phyloP scores from a whole-genome alignment of 2,797 vertebrate genomes.

The Brachyalestes nurse region DNA sequence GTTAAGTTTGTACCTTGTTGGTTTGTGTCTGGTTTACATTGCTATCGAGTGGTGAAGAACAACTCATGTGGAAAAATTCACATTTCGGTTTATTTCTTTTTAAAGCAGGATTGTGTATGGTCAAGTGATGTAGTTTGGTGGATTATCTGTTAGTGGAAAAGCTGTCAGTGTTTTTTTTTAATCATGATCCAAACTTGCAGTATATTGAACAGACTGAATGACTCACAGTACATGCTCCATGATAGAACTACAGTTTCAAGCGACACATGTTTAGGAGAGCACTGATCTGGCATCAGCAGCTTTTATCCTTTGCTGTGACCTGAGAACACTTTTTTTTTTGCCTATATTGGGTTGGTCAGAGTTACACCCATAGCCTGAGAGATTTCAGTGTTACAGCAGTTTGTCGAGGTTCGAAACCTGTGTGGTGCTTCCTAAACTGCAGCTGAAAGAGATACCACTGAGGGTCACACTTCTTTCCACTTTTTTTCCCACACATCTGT shows the following conservation, averaged over 20 bases:
- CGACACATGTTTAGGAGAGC: constrained; percentile 28
- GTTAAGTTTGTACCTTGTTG: constrained; percentile 32
- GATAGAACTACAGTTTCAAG: constrained; percentile 4
- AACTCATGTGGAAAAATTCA: constrained; percentile 20
- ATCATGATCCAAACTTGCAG: neutral
- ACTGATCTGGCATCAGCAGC: constrained; percentile 54
- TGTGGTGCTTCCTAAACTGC: neutral
- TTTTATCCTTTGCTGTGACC: constrained; percentile 11
- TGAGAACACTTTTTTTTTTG: neutral
- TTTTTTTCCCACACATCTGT: neutral
- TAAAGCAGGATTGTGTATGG: neutral
- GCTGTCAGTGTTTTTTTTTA: neutral
- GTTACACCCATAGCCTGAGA: constrained; percentile 5
- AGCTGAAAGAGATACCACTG: constrained; percentile 7
- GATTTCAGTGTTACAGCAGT: constrained; percentile 3
- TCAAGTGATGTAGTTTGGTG: constrained; percentile 4
- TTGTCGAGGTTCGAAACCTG: neutral
- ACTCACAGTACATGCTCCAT: constrained; percentile 14
- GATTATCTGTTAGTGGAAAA: constrained; percentile 19
- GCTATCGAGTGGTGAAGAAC: constrained; percentile 37
- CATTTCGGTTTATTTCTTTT: constrained; percentile 7
- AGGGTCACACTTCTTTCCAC: constrained; percentile 8
- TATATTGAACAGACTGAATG: neutral
- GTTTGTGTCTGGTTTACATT: constrained; percentile 40
- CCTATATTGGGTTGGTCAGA: neutral